Evolutionary conservation across 2,888 invertebrate genomes (phyloP), one percentile per base, ranked within the genome.

Genomic region (Rotaria macrura): DNA sequence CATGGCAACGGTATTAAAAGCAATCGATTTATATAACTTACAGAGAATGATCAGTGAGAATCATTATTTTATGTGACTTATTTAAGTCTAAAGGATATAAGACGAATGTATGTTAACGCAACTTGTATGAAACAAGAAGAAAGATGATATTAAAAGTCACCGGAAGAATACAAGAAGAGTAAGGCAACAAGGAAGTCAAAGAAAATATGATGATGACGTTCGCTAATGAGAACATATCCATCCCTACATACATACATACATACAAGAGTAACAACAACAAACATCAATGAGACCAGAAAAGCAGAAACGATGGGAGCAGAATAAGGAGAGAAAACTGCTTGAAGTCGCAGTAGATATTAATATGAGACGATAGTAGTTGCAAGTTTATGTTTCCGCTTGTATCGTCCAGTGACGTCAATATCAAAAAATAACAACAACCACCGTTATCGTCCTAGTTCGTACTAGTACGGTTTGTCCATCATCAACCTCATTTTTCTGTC

Each of bases 11-110:
- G 38, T n/a, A 65, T n/a, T 65, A 65, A 65, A 65, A 65, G 6
- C 6, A 65, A 29, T 34, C 25, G 40, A 43, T n/a, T 43, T 43
- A 43, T 25, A n/a, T 43, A 43, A 43, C 79, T 79, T 79, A 79
- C 79, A 43, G 43, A 43, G 79, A 79, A 79, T 34, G 79, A 79
- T 79, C 79, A 43, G 79, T 79, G n/a, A 79, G 79, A 79, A 79
- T 79, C 79, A 79, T 79, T 43, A 14, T 38, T 49, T 57, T 29
- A 57, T 57, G 10, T 14, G 20, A 65, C 14, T 34, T 34, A 34
- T 34, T 65, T 29, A 20, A 34, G 25, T 65, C 34, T 65, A 20
- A 34, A 65, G 14, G 20, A 34, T 65, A 65, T 65, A 14, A 14
- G 20, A 20, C 5, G n/a, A 25, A 7, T 7, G 65, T 65, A 65